Base-by-base conservation (phyloP, 53 echinoderm and acorn worm species). In the Antedon mediterranea region DNA sequence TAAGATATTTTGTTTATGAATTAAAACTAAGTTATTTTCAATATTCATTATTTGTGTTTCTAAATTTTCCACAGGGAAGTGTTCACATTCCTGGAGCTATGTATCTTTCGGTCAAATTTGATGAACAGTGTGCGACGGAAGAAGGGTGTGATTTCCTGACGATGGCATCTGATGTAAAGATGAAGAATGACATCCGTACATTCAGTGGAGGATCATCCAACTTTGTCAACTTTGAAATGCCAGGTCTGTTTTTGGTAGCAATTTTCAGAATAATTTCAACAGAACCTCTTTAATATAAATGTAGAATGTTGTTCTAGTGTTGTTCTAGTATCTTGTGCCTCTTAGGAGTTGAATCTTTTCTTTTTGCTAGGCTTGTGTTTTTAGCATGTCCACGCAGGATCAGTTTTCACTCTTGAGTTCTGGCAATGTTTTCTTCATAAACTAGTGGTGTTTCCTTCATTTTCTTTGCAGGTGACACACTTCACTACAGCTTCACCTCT, bases 211-310 rank as follows among this genome's bases (percentile, higher is more conserved):
- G 81, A 13, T 78, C 79, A 0, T 85, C 78, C n/a, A 92, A 92
- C 82, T 98, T 92, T 92, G 84, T 71, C 32, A 90, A 98, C 57
- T 98, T 98, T 88, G 98, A 98, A 73, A 80, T 98, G 14, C 98
- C 92, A 80, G 98, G 98, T 98, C 57, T 31, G 76, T 76, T n/a
- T n/a, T n/a, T n/a, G n/a, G n/a, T n/a, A n/a, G n/a, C n/a, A n/a
- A n/a, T n/a, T n/a, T n/a, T n/a, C n/a, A n/a, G n/a, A n/a, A n/a
- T n/a, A n/a, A n/a, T n/a, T n/a, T n/a, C n/a, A n/a, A n/a, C n/a
- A n/a, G n/a, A n/a, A n/a, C n/a, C n/a, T n/a, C n/a, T n/a, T n/a
- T n/a, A n/a, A n/a, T n/a, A n/a, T n/a, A n/a, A n/a, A n/a, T n/a
- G n/a, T n/a, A n/a, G n/a, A n/a, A n/a, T n/a, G n/a, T n/a, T n/a